A percentile compares a stretch with the other conserved stretches of the same genome.
These are phyloP conservation scores for Penaeus chinensis DNA, from an alignment of 1,140 invertebrate species.

Conservation along the genomic window DNA sequence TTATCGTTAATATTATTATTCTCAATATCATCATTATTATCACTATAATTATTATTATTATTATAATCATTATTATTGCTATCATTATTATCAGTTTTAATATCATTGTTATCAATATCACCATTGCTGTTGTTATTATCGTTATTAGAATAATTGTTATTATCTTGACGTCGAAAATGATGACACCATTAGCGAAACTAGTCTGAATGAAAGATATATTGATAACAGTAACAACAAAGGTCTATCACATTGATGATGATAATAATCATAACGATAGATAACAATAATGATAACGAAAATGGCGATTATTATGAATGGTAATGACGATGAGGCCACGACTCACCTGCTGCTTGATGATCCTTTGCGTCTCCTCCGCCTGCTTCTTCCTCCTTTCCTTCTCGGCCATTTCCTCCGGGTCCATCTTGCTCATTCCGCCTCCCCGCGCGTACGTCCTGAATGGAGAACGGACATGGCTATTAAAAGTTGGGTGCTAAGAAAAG, in stretches of 20 bases:
- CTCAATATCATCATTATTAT: too few relatives aligned
- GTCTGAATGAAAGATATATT: neutral
- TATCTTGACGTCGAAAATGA: too few relatives aligned
- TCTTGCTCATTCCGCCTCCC: conserved; percentile 38
- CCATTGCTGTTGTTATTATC: too few relatives aligned
- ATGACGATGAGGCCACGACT: neutral
- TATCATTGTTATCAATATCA: too few relatives aligned
- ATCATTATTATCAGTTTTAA: too few relatives aligned
- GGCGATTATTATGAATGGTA: too few relatives aligned
- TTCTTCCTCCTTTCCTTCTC: conserved; percentile 51
- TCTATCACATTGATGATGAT: neutral
- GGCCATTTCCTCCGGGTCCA: conserved; percentile 42
- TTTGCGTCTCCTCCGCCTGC: conserved; percentile 49
- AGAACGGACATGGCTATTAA: neutral
- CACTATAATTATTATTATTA: too few relatives aligned
- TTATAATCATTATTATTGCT: too few relatives aligned
- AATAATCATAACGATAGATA: neutral
- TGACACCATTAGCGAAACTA: too few relatives aligned
- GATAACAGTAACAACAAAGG: neutral
- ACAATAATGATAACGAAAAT: neutral
- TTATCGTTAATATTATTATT: too few relatives aligned
- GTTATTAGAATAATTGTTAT: too few relatives aligned
- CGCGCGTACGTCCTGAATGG: conserved; percentile 38
- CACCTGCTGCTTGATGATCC: conserved; percentile 48
- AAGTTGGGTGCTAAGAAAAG: neutral